Conservation (phyloP, 30 jellyfish, hydroid and myxozoan species). For the Nemopilema nomurai region DNA sequence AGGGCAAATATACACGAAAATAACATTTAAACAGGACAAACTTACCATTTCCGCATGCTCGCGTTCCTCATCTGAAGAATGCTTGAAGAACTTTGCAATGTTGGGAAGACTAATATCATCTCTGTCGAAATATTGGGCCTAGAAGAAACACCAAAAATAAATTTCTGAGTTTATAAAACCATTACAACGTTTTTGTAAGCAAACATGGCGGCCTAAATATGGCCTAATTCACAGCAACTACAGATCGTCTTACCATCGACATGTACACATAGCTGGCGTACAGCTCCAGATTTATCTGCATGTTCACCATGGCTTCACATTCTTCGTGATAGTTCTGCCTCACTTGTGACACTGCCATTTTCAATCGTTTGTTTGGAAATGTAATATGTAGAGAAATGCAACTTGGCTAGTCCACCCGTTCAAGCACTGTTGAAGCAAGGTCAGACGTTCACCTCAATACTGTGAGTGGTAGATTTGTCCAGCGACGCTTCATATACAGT, state of each 20-base stretch:
- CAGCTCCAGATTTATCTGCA: conserved; percentile 92
- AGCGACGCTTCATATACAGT: not conserved
- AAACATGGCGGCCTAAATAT: not conserved
- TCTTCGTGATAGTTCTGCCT: conserved; percentile 94
- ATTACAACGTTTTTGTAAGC: not conserved
- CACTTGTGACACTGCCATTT: conserved; percentile 62
- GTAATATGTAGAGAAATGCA: not conserved
- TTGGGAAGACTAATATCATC: conserved; percentile 91
- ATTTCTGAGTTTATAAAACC: no score
- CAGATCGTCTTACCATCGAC: conserved; percentile 75
- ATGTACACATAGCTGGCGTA: conserved; percentile 91
- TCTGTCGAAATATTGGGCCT: conserved; percentile 96
- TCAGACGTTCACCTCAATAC: conserved; percentile 40
- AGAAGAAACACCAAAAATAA: not conserved
- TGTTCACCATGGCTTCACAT: conserved; percentile 96
- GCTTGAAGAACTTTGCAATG: conserved; percentile 79
- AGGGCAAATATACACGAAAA: no score
- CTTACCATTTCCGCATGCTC: conserved; percentile 94
- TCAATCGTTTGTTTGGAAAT: not conserved
- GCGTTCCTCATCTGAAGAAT: conserved; percentile 92
- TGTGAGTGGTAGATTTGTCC: not conserved
- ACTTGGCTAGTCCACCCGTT: conserved; percentile 71
- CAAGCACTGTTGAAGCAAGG: conserved; percentile 94
- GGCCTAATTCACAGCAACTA: not conserved
- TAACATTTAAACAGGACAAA: no score